Base-by-base conservation (phyloP, 2,888 invertebrate genomes). In the Cerastis rubricosa region DNA sequence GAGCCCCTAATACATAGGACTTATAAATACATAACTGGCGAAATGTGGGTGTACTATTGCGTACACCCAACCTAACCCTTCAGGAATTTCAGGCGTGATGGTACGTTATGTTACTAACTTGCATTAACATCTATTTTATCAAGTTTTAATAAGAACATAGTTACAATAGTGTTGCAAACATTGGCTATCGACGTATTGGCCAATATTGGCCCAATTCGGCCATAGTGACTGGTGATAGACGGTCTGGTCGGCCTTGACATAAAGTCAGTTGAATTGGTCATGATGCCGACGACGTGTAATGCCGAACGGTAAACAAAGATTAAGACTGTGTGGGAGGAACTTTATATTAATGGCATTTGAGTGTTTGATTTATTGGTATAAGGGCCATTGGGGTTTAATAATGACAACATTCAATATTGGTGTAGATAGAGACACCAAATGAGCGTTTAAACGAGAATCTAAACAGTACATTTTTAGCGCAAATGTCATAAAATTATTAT, bases 231-330 rank as follows among this genome's bases (percentile, higher is more conserved):
- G 80, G 80, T 79, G 71, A 74, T 78, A 75, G 72, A 82, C 43
- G 61, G 43, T 77, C 76, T 72, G 7, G 74, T 69, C 85, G 75
- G 78, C 87, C 87, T 86, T 87, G 87, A 88, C 88, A 86, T 81
- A 77, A 71, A 57, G 77, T 59, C 67, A 71, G 64, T 76, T 59
- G 66, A 75, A 54, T 59, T 57, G 69, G 47, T 77, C 72, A 70
- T 71, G 72, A 71, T 78, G 64, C 25, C 76, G 66, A 61, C 54
- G 76, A 66, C 66, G 77, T 71, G 45, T 75, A 76, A 76, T 87
- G 78, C 76, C 66, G 70, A 76, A 84, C 59, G 45, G 79, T 82
- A 87, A 85, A 81, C 71, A 81, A 43, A 68, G 22, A 63, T 74
- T 67, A 49, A 45, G 25, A 43, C 7, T 19, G 82, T 64, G 85